Base-by-base conservation (phyloP, 2,888 invertebrate species). In the Andricus quercusramuli region DNA sequence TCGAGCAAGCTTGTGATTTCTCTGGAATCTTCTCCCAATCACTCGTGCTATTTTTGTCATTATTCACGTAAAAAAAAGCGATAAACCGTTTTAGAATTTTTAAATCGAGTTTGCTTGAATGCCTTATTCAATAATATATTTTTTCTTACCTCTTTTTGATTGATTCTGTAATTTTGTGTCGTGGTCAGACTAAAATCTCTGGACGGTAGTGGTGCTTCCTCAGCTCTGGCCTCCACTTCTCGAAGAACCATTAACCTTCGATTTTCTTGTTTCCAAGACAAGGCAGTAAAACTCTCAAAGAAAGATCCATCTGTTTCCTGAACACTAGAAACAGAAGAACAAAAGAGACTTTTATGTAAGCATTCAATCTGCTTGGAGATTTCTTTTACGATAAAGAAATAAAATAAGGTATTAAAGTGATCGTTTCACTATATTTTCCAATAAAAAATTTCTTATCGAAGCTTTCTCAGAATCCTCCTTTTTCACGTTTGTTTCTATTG, bases 251-350 rank as follows among this genome's bases (percentile, higher is more conserved):
- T 96, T 88, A 97, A 95, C 56, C 97, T 94, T 85, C 97, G 95
- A 93, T 98, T 98, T 93, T 98, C 97, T 90, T 98, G 97, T 90
- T 97, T 96, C 98, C 98, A 98, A 74, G 97, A 96, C 86, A 98
- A 93, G 41, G 98, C 97, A 25, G 98, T 97, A 94, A 98, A 98
- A 92, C 96, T 97, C 93, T 98, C 98, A 93, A 98, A 99, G 94
- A 98, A 98, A 80, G 97, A 97, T 13, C 97, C 97, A 92, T 99
- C 98, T 51, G 97, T 97, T 88, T 98, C 98, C 94, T 98, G 98
- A 22, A 98, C 98, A 87, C 98, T 98, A 94, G 78, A 94, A 88
- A 44, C 32, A 76, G 22, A 47, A 22, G 29, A 88, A 51, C 25
- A 76, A 25, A 47, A 22, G 29, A 64, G 25, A 64, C 29, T 25